Percentiles rank a stretch among this genome's conserved stretches.
Evolutionary conservation across 2,113 vertebrate species (phyloP).

Genomic region (Vidua macroura): DNA sequence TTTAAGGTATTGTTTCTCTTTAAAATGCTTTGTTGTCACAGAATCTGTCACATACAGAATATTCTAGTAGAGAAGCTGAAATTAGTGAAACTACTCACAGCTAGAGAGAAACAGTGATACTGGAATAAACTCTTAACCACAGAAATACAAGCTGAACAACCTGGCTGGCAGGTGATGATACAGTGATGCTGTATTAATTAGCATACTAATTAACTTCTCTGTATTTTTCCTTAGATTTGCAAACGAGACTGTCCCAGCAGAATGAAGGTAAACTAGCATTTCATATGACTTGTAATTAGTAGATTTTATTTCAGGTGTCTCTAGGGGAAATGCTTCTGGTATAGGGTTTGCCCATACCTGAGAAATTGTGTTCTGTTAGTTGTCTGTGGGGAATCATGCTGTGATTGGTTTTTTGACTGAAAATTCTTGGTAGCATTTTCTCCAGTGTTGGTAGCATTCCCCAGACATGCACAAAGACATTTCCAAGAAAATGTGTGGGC

Average conservation of each 20-base stretch:
- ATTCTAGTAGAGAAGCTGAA: background rate
- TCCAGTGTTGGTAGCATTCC: background rate
- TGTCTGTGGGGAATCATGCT: background rate
- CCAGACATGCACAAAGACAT: background rate
- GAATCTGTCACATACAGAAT: background rate
- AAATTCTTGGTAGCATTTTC: background rate
- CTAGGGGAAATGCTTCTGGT: background rate
- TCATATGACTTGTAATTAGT: background rate
- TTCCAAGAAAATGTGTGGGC: background rate
- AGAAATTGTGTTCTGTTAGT: background rate
- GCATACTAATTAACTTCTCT: background rate
- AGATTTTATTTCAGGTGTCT: background rate
- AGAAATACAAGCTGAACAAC: background rate
- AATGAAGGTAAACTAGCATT: conserved; percentile 78
- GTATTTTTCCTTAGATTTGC: conserved; percentile 77
- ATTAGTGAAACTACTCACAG: background rate
- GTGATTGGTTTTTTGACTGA: background rate
- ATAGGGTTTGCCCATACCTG: background rate
- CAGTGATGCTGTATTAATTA: background rate
- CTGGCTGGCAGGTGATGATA: background rate
- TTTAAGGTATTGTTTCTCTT: background rate
- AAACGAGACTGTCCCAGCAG: conserved; percentile 84
- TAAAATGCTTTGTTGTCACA: background rate
- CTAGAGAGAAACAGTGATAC: background rate
- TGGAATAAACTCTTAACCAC: background rate